These are phyloP conservation scores for Hetaerina titia DNA, from an alignment of 2,888 invertebrate species.

Conservation along the genomic window DNA sequence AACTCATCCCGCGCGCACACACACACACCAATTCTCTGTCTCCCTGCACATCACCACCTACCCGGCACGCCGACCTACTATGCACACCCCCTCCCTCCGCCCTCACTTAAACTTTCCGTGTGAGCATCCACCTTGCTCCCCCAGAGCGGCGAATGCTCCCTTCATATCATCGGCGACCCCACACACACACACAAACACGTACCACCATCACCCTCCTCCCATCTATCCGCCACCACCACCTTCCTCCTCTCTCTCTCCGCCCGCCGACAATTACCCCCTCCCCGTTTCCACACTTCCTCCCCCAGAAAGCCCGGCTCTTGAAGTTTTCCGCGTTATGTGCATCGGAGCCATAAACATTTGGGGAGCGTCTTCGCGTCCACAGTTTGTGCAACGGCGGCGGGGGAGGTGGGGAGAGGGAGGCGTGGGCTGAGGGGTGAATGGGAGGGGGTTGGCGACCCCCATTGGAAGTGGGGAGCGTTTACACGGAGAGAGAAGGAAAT, in stretches of 20 bases:
- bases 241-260: not conserved
- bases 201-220: not conserved
- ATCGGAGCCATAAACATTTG: constrained; percentile 32
- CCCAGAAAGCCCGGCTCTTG: not conserved
- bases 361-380: not conserved
- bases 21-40: not conserved
- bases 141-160: not conserved
- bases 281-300: not conserved
- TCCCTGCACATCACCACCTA: not conserved
- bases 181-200: not conserved
- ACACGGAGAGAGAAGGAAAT: not conserved
- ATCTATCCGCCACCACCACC: not conserved
- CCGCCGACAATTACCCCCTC: constrained; percentile 2
- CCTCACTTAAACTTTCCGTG: not conserved
- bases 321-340: constrained; percentile 1
- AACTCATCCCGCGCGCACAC: not conserved
- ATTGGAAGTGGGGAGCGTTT: not conserved
- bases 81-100: not conserved
- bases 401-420: not conserved
- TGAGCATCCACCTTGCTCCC: not conserved
- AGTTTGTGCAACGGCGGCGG: not conserved
- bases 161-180: not conserved
- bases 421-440: not conserved
- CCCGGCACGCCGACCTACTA: not conserved
- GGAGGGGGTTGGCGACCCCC: not conserved